Evolutionary conservation across 2,113 vertebrate genomes (phyloP).

Genomic region (Marcusenius ussheri): DNA sequence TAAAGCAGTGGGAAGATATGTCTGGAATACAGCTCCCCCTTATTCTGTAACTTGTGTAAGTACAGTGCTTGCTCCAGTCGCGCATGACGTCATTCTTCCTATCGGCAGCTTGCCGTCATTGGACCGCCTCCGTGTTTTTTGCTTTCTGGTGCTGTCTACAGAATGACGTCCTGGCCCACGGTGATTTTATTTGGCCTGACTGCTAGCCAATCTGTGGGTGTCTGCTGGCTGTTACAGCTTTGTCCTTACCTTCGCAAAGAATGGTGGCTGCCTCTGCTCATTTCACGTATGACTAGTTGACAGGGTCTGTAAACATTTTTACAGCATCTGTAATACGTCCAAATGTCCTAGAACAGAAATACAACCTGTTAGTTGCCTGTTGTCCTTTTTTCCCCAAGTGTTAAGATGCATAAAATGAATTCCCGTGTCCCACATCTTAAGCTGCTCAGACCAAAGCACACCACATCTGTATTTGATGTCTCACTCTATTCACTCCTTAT

Average conservation of each 20-base stretch:
- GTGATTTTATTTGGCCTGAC: background rate
- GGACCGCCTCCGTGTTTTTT: background rate
- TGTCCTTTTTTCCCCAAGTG: conserved; percentile 45
- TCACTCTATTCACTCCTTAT: conserved; percentile 29
- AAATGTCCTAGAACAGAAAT: conserved; percentile 23
- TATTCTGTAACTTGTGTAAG: background rate
- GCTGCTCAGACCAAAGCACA: conserved; percentile 18
- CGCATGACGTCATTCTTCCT: background rate
- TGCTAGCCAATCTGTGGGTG: background rate
- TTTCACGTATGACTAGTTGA: conserved; percentile 15
- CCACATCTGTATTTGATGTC: conserved; percentile 45
- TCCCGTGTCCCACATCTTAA: conserved; percentile 36
- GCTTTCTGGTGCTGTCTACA: background rate
- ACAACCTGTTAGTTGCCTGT: conserved; percentile 34
- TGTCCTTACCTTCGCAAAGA: conserved; percentile 29
- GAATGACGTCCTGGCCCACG: background rate
- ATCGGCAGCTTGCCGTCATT: too few relatives aligned
- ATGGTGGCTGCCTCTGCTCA: conserved; percentile 17
- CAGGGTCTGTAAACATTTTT: background rate
- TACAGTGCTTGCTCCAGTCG: background rate
- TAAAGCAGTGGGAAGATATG: background rate
- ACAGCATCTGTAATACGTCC: conserved; percentile 13
- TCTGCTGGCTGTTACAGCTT: background rate
- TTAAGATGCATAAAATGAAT: conserved; percentile 46
- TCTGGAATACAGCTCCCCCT: background rate